Evolutionary conservation across 2,113 vertebrate genomes (phyloP).

Genomic region (Pardalotus punctatus): DNA sequence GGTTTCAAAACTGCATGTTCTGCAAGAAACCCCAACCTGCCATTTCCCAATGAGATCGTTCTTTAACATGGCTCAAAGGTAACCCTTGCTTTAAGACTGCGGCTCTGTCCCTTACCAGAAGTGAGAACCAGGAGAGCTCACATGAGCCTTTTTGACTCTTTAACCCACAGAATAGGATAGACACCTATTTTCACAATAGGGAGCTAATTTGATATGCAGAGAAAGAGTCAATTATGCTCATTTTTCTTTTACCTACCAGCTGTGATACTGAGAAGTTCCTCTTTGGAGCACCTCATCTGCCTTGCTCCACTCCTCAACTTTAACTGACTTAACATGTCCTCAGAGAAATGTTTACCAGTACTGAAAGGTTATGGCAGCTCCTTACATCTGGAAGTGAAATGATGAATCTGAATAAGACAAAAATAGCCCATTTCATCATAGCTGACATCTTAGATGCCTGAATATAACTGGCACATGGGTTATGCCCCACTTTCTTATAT

Average conservation of each 20-base stretch:
- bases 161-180: not conserved
- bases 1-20: not conserved
- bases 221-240: not conserved
- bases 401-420: not conserved
- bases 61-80: not conserved
- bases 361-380: not conserved
- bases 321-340: not conserved
- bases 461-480: rapidly evolving
- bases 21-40: rapidly evolving
- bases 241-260: not conserved
- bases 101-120: not conserved
- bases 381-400: not conserved
- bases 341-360: not conserved
- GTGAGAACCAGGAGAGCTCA: not conserved
- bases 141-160: not conserved
- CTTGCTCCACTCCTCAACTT: not conserved
- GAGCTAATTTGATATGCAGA: not conserved
- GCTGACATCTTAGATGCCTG: not conserved
- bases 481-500: not conserved
- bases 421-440: not conserved
- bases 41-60: not conserved
- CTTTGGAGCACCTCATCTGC: not conserved
- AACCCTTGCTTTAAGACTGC: not conserved
- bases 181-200: not conserved
- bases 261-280: not conserved